Conservation (phyloP, 37 sponge, comb jelly and placozoan species). For the Hexactinellida sp. region DNA sequence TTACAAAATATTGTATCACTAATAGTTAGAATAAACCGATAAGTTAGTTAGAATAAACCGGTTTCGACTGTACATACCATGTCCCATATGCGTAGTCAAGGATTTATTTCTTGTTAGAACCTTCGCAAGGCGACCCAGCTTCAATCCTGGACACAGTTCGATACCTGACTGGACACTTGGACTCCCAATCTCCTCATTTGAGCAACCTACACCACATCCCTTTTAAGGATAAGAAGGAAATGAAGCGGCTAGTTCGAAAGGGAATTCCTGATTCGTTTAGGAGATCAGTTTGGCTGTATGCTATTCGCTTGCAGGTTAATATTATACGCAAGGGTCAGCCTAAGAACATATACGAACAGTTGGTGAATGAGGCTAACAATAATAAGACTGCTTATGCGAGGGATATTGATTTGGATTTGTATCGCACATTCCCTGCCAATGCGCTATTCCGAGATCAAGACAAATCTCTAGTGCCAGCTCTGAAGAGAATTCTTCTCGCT, state of each 20-base stretch:
- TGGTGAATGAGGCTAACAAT: not conserved
- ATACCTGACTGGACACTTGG: not conserved
- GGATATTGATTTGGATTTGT: conserved; percentile 6
- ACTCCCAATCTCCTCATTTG: not conserved
- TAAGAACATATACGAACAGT: not conserved
- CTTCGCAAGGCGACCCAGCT: not conserved
- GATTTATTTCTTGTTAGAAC: too few relatives aligned
- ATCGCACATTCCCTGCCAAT: not conserved
- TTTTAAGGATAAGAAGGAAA: not conserved
- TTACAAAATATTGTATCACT: too few relatives aligned
- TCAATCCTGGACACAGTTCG: not conserved
- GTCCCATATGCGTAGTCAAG: too few relatives aligned
- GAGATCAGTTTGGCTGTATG: not conserved
- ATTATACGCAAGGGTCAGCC: not conserved
- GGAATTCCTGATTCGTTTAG: not conserved
- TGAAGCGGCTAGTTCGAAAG: not conserved
- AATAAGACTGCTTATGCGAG: not conserved
- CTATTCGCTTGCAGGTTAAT: not conserved
- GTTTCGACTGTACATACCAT: too few relatives aligned
- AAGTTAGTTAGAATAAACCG: too few relatives aligned
- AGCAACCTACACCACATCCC: not conserved
- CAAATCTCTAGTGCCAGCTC: not conserved
- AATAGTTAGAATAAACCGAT: too few relatives aligned
- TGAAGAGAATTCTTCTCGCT: not conserved
- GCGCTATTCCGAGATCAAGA: not conserved